phyloP scores from a whole-genome alignment of 2,797 vertebrate genomes.

The Gastrophryne carolinensis region DNA sequence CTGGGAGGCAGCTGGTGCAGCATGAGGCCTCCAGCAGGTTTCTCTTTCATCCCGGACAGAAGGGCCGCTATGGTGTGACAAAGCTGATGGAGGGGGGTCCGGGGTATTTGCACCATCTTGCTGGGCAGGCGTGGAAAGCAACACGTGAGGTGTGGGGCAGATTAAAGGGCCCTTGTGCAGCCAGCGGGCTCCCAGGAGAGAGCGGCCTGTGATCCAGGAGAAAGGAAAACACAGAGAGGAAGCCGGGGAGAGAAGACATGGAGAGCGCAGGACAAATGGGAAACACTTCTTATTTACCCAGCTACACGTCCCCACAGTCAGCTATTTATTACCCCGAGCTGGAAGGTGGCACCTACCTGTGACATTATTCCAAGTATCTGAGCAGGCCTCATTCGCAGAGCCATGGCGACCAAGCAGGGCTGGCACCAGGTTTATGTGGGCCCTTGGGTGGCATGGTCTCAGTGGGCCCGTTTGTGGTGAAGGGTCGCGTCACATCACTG shows the following conservation, averaged over 20 bases:
- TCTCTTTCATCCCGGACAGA: conserved; percentile 8
- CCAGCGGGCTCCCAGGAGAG: conserved; percentile 7
- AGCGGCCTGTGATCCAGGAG: conserved; percentile 29
- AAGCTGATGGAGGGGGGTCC: conserved; percentile 54
- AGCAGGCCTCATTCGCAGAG: too few relatives aligned
- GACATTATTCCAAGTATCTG: too few relatives aligned
- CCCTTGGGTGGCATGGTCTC: too few relatives aligned
- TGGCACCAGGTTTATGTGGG: too few relatives aligned
- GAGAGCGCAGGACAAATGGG: conserved; percentile 28
- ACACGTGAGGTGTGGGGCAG: conserved; percentile 38
- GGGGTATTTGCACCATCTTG: conserved; percentile 50
- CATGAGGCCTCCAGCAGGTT: not conserved
- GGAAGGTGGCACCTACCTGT: not conserved
- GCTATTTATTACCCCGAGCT: conserved; percentile 23
- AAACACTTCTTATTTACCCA: conserved; percentile 17
- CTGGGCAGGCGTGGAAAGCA: conserved; percentile 20
- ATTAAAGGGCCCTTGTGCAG: conserved; percentile 21
- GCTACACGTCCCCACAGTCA: not conserved
- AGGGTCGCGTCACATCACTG: too few relatives aligned
- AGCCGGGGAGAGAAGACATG: conserved; percentile 5
- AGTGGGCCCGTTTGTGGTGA: too few relatives aligned
- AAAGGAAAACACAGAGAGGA: conserved; percentile 54
- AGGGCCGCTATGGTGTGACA: not conserved
- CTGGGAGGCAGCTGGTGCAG: not conserved
- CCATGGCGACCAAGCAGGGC: too few relatives aligned